Evolutionary conservation across 1,140 invertebrate genomes (phyloP).

Genomic region (Trichonephila clavipes): DNA sequence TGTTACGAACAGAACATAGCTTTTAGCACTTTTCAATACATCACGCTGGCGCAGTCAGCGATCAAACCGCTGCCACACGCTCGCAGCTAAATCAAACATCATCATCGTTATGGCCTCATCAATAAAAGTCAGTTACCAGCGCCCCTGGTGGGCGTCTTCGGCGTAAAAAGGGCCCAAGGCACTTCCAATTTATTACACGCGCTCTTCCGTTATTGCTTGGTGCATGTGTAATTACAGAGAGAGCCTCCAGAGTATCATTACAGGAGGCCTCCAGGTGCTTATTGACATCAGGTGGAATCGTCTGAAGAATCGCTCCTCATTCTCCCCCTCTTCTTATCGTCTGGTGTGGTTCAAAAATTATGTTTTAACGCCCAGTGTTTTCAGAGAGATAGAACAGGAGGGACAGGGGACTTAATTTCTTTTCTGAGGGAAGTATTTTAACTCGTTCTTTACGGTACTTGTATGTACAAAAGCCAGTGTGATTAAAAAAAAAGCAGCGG

Average conservation of each 20-base stretch:
- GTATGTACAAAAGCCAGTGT: no score
- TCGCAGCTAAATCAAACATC: conserved; percentile 40
- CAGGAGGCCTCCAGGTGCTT: background rate
- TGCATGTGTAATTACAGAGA: conserved; percentile 25
- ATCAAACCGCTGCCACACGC: background rate
- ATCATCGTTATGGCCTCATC: conserved; percentile 50
- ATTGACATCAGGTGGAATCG: conserved; percentile 9
- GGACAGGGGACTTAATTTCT: background rate
- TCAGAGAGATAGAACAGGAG: background rate
- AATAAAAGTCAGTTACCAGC: conserved; percentile 42
- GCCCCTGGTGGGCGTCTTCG: background rate
- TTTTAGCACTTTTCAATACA: background rate
- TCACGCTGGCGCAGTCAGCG: background rate
- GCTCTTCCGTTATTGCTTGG: conserved; percentile 20
- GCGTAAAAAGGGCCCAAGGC: conserved; percentile 5
- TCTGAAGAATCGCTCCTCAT: background rate
- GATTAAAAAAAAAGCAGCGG: no score
- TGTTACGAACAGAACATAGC: background rate
- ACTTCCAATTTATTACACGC: conserved; percentile 40
- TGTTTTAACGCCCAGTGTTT: conserved; percentile 2
- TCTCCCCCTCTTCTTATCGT: background rate
- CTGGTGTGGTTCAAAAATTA: background rate
- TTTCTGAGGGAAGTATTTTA: background rate
- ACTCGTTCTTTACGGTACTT: background rate
- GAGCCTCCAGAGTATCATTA: conserved; percentile 25